Evolutionary conservation across 2,797 vertebrate genomes (phyloP).

Genomic region (Eulemur albifrons): DNA sequence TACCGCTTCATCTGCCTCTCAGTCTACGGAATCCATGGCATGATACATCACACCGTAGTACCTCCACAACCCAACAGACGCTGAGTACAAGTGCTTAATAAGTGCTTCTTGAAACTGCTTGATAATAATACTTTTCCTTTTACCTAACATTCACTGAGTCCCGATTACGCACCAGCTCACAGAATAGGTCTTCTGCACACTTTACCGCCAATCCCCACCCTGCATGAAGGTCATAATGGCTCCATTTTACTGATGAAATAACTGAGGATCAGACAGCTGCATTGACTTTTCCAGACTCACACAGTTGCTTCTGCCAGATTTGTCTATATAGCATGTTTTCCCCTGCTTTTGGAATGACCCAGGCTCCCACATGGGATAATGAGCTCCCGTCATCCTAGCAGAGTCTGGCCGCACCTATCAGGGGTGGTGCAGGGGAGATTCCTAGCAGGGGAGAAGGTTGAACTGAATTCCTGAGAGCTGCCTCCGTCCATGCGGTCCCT

Average conservation of each 20-base stretch:
- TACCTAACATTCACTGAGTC: background rate
- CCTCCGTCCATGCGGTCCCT: background rate
- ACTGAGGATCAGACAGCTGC: background rate
- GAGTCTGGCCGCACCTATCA: background rate
- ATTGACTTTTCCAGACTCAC: background rate
- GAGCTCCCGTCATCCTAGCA: background rate
- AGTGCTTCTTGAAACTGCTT: background rate
- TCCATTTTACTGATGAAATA: background rate
- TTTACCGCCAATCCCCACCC: background rate
- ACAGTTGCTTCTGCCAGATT: background rate
- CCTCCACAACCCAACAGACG: background rate
- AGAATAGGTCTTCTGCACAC: background rate
- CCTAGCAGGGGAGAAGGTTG: background rate
- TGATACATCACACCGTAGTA: accelerated
- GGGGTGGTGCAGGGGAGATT: background rate
- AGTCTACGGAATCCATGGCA: no score
- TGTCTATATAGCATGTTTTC: background rate
- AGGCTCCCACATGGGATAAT: background rate
- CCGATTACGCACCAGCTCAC: background rate
- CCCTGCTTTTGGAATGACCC: background rate
- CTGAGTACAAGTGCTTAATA: background rate
- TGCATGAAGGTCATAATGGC: background rate
- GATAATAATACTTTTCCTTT: background rate
- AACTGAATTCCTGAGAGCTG: background rate
- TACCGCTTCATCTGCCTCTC: background rate